Conservation (phyloP, 2,888 invertebrate species). For the Torymus tubicola region DNA sequence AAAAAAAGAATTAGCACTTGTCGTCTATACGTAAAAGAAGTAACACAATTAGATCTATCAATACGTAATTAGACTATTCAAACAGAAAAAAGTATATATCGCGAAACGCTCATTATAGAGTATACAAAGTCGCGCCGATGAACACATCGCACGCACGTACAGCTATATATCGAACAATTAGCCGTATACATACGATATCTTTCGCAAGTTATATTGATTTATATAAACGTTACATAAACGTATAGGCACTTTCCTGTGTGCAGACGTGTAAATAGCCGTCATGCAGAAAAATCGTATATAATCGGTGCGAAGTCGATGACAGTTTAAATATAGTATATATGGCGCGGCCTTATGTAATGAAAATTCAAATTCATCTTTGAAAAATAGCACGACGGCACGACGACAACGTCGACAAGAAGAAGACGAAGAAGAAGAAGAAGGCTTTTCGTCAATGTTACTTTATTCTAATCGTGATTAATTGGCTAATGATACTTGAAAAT, state of each 20-base stretch:
- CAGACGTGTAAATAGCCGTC: neutral
- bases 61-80: too few species aligned
- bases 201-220: slow-evolving; percentile 9
- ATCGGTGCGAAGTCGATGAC: slow-evolving; percentile 35
- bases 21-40: too few species aligned
- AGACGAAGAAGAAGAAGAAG: neutral
- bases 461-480: slow-evolving; percentile 39
- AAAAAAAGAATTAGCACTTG: too few species aligned
- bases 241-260: too few species aligned
- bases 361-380: slow-evolving; percentile 29
- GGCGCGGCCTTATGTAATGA: slow-evolving; percentile 8
- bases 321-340: slow-evolving; percentile 12
- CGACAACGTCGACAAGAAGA: too few species aligned
- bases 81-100: too few species aligned
- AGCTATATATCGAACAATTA: slow-evolving; percentile 10
- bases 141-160: too few species aligned
- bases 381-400: slow-evolving; percentile 3
- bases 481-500: slow-evolving; percentile 14
- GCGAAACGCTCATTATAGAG: too few species aligned
- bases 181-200: neutral
- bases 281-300: slow-evolving; percentile 13
- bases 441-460: slow-evolving; percentile 32
- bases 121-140: too few species aligned
- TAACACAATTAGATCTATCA: too few species aligned
- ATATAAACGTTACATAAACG: slow-evolving; percentile 4